phyloP scores from a whole-genome alignment of 2,797 vertebrate genomes.

The Kryptolebias ocellatus region DNA sequence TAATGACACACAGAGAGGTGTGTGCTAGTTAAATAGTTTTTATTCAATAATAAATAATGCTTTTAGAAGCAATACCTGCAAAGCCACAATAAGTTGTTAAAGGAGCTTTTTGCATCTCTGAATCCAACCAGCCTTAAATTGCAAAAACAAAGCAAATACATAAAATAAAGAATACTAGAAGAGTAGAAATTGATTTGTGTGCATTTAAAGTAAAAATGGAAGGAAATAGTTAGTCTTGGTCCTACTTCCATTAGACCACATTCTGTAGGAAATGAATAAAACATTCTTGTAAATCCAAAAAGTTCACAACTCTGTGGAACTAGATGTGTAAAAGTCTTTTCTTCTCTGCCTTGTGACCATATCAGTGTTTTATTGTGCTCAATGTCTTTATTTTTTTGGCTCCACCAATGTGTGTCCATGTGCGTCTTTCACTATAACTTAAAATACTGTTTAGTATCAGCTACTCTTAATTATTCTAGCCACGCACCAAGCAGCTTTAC shows the following conservation, averaged over 20 bases:
- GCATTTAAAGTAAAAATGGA: too few relatives aligned
- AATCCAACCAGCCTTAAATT: neutral
- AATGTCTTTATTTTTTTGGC: constrained; percentile 8
- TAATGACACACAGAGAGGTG: neutral
- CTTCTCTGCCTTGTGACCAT: constrained; percentile 31
- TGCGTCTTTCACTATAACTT: constrained; percentile 41
- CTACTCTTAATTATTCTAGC: constrained; percentile 41
- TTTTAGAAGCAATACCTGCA: neutral
- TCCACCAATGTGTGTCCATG: constrained; percentile 26
- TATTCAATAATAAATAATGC: neutral
- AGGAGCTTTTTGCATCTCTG: too few relatives aligned
- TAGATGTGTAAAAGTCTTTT: constrained; percentile 14
- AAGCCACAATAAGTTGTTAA: too few relatives aligned
- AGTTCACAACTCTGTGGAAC: neutral
- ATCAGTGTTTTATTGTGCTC: constrained; percentile 34
- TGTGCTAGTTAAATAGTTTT: neutral
- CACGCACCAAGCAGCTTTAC: constrained; percentile 46
- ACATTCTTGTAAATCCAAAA: neutral
- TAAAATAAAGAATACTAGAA: neutral
- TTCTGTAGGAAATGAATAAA: neutral
- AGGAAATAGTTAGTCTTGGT: too few relatives aligned
- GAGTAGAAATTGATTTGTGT: neutral
- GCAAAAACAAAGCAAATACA: neutral
- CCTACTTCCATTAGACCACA: neutral
- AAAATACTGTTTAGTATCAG: constrained; percentile 29